Evolutionary conservation across 1,140 invertebrate species (phyloP), one percentile per base, ranked within the genome.

Genomic region (Chymomyza costata): DNA sequence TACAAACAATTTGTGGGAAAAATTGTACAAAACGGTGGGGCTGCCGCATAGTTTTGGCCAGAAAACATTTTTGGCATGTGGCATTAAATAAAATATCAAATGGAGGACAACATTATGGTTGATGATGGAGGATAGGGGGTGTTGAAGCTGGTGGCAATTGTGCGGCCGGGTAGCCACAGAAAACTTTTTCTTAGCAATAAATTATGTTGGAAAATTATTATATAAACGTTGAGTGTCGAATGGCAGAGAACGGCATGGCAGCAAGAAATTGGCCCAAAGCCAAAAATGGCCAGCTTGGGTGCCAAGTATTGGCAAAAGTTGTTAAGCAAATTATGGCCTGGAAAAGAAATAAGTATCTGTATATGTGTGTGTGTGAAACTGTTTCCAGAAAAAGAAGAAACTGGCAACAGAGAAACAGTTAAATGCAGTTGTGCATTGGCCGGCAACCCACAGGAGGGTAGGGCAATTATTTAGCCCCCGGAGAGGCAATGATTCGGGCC

Each of bases 181-280:
- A 63, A 78, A 78, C 71, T 78, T 76, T 78, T 80, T 61, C 58
- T 44, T 15, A 43, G 34, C 71, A 49, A 78, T 78, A 78, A 78
- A 78, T 78, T 78, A 78, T 78, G 54, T 58, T 57, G 41, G 58
- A 64, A 78, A 78, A 78, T 78, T 78, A 78, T 78, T 78, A 80
- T 78, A 78, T 78, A 78, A 76, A 40, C 66, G 71, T 37, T 50
- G 55, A 66, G 63, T 78, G 71, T 71, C 66, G 70, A 76, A 56
- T 49, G 52, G 51, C 25, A 31, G 51, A 38, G 62, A 54, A n/a
- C n/a, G n/a, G n/a, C n/a, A n/a, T n/a, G n/a, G n/a, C n/a, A n/a
- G n/a, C n/a, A 66, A 62, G 66, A 56, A 80, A 78, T 78, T 78
- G 71, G 71, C 71, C 59, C 50, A 54, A 32, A 44, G 71, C 71